Evolutionary conservation across 2,797 vertebrate genomes (phyloP).

Genomic region (Moxostoma hubbsi): DNA sequence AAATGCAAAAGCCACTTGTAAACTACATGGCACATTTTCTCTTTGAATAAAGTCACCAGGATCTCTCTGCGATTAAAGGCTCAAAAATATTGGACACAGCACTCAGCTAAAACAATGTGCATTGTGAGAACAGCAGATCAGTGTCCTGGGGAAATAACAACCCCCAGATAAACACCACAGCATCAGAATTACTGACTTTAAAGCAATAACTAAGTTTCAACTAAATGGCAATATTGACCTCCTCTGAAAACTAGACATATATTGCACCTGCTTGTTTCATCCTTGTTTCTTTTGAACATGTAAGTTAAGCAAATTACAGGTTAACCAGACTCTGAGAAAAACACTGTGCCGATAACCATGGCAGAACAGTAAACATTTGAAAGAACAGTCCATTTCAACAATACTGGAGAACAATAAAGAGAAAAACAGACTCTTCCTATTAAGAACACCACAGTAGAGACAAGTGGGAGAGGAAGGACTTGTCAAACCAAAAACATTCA

Average conservation of each 20-base stretch:
- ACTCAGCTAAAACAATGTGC: slow-evolving; percentile 54
- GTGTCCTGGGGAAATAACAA: slow-evolving; percentile 47
- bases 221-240: slow-evolving; percentile 53
- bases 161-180: slow-evolving; percentile 29
- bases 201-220: slow-evolving; percentile 56
- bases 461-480: slow-evolving; percentile 35
- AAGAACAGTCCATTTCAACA: slow-evolving; percentile 51
- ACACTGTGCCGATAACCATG: slow-evolving; percentile 48
- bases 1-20: slow-evolving; percentile 59
- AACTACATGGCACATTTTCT: slow-evolving; percentile 59
- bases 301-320: slow-evolving; percentile 54
- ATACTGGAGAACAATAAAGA: slow-evolving; percentile 54
- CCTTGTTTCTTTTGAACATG: slow-evolving; percentile 52
- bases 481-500: slow-evolving; percentile 54
- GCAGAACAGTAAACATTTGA: slow-evolving; percentile 46
- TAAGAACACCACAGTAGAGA: slow-evolving; percentile 54
- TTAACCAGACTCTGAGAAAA: slow-evolving; percentile 54
- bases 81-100: slow-evolving; percentile 28
- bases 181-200: slow-evolving; percentile 40
- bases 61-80: slow-evolving; percentile 51
- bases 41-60: slow-evolving; percentile 46
- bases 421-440: slow-evolving; percentile 51
- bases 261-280: slow-evolving; percentile 51
- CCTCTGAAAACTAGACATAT: slow-evolving; percentile 49
- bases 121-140: slow-evolving; percentile 46